Evolutionary conservation across 2,797 vertebrate species (phyloP).

Genomic region (Aeoliscus strigatus): DNA sequence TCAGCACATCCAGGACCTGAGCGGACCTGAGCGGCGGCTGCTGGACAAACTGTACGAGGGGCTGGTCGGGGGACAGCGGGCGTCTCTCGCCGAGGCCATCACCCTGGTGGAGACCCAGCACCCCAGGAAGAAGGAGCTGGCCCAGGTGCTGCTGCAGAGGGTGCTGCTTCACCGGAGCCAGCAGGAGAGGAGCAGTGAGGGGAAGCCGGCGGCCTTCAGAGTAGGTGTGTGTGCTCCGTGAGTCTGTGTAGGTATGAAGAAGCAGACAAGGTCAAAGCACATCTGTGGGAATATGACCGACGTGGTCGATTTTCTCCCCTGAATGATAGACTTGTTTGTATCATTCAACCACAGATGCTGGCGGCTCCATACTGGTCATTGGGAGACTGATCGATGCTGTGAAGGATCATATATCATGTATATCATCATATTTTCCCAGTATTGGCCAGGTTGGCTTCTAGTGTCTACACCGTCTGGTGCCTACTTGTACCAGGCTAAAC

Average conservation of each 20-base stretch:
- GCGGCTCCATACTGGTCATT: too few species aligned
- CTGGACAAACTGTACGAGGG: constrained; percentile 82
- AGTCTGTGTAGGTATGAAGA: neutral
- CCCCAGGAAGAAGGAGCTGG: constrained; percentile 85
- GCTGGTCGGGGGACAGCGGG: constrained; percentile 82
- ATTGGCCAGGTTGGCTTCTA: too few species aligned
- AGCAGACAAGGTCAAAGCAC: neutral
- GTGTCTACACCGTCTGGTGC: too few species aligned
- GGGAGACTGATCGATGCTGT: too few species aligned
- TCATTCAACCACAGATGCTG: neutral
- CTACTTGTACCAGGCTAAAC: too few species aligned
- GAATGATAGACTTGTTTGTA: neutral
- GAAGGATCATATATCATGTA: too few species aligned
- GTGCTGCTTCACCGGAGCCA: constrained; percentile 82
- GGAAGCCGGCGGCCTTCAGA: constrained; percentile 91
- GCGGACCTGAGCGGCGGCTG: constrained; percentile 79
- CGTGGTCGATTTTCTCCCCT: neutral
- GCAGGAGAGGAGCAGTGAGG: constrained; percentile 80
- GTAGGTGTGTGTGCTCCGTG: constrained; percentile 85
- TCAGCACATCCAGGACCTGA: constrained; percentile 68
- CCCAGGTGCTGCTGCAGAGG: constrained; percentile 91
- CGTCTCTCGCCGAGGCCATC: constrained; percentile 91
- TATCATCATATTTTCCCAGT: too few species aligned
- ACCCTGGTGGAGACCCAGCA: constrained; percentile 93
- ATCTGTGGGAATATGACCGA: neutral